phyloP scores from a whole-genome alignment of 2,797 vertebrate genomes.

The Rhincodon typus region DNA sequence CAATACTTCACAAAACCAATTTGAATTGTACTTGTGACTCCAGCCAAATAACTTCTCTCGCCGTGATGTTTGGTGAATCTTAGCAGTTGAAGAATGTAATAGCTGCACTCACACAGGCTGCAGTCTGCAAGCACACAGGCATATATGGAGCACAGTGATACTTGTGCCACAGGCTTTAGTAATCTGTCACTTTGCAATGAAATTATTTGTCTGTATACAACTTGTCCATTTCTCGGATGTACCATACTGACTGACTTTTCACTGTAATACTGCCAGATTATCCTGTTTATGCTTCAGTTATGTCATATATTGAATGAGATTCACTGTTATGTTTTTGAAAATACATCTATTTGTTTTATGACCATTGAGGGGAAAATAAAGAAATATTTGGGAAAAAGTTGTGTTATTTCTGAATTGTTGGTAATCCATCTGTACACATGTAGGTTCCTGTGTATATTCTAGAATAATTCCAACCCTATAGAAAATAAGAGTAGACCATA shows the following conservation, averaged over 20 bases:
- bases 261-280: slow-evolving; percentile 25
- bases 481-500: too few relatives aligned
- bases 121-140: not conserved
- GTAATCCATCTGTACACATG: not conserved
- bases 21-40: not conserved
- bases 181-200: slow-evolving; percentile 29
- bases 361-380: slow-evolving; percentile 36
- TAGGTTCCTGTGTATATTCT: not conserved
- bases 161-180: not conserved
- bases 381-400: slow-evolving; percentile 24
- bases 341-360: slow-evolving; percentile 34
- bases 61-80: slow-evolving; percentile 23
- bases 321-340: slow-evolving; percentile 25
- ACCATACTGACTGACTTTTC: not conserved
- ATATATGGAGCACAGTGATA: slow-evolving; percentile 7
- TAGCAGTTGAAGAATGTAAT: slow-evolving; percentile 33
- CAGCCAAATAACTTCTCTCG: slow-evolving; percentile 14
- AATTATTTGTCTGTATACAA: slow-evolving; percentile 22
- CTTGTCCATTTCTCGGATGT: slow-evolving; percentile 17
- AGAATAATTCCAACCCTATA: too few relatives aligned
- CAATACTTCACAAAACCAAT: not conserved
- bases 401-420: not conserved
- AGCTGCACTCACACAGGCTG: not conserved
- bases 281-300: slow-evolving; percentile 35
- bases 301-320: slow-evolving; percentile 31